phyloP scores from a whole-genome alignment of 2,113 vertebrate species.

The Todiramphus chloris region DNA sequence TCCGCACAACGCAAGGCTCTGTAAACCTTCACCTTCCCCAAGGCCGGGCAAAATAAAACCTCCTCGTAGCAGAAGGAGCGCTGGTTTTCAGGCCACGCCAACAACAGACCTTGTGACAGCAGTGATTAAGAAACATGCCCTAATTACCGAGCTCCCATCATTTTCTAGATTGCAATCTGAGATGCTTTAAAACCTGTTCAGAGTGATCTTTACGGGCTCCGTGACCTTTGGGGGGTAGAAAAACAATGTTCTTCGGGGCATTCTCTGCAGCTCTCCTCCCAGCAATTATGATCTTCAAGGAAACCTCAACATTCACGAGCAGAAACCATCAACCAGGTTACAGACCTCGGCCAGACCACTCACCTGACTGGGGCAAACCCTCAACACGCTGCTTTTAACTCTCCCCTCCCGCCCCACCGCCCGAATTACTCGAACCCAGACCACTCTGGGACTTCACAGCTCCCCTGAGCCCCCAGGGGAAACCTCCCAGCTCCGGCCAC shows the following conservation, averaged over 20 bases:
- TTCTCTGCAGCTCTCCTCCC: neutral
- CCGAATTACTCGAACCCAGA: accelerated
- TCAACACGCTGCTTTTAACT: accelerated
- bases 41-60: neutral
- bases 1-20: neutral
- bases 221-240: neutral
- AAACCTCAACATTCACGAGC: neutral
- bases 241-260: conserved; percentile 1
- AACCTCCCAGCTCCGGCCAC: neutral
- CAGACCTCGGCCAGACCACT: accelerated
- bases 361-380: neutral
- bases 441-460: neutral
- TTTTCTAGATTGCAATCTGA: conserved; percentile 53
- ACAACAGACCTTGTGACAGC: conserved; percentile 25
- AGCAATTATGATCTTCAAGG: neutral
- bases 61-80: neutral
- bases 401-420: neutral
- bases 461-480: neutral
- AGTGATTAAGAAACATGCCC: conserved; percentile 44
- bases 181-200: conserved; percentile 33
- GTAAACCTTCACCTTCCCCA: neutral
- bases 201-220: conserved; percentile 18
- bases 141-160: conserved; percentile 19
- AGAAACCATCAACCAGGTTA: neutral
- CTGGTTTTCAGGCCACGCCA: neutral